phyloP scores from a whole-genome alignment of 2,113 vertebrate species.

The Petromus typicus region DNA sequence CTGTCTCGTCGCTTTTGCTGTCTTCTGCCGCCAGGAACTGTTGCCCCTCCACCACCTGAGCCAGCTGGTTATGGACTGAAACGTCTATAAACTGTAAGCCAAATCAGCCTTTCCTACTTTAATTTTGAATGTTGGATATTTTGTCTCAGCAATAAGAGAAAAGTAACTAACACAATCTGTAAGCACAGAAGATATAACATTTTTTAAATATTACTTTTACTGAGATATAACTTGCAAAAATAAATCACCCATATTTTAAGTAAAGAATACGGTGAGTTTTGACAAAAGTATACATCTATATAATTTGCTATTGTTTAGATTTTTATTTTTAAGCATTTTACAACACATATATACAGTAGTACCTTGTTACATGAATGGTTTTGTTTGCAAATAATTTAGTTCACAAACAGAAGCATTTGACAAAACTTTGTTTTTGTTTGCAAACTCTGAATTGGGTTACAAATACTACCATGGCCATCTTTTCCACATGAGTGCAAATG shows the following conservation, averaged over 20 bases:
- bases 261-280: background rate
- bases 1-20: too few relatives aligned
- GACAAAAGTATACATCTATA: background rate
- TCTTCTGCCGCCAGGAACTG: too few relatives aligned
- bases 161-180: background rate
- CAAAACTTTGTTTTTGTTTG: background rate
- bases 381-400: background rate
- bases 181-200: background rate
- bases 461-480: background rate
- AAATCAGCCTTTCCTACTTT: too few relatives aligned
- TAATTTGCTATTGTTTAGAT: background rate
- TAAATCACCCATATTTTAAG: background rate
- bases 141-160: too few relatives aligned
- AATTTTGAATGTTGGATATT: too few relatives aligned
- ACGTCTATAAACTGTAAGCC: too few relatives aligned
- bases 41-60: too few relatives aligned
- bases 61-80: too few relatives aligned
- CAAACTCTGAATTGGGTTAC: background rate
- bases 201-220: background rate
- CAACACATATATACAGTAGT: background rate
- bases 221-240: background rate
- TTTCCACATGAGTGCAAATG: background rate
- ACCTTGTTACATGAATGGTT: background rate
- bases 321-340: slow-evolving; percentile 17
- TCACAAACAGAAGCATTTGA: background rate